Percentiles rank a stretch among this genome's conserved stretches.
Evolutionary conservation across 2,797 vertebrate genomes (phyloP).

Genomic region (Gadopsis bispinosus): DNA sequence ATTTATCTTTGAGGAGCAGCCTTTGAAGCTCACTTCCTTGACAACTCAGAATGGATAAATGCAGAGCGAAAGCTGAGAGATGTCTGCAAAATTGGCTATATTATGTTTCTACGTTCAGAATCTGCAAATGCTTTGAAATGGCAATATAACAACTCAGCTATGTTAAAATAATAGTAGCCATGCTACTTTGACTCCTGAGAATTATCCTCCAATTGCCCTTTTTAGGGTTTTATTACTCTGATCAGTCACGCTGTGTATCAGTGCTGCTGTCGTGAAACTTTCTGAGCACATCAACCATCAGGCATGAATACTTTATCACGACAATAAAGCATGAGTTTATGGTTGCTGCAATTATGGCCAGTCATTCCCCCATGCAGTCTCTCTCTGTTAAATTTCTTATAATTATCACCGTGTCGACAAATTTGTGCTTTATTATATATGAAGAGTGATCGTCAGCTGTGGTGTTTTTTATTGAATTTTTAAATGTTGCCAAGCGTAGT

Average conservation of each 20-base stretch:
- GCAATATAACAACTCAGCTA: slow-evolving; percentile 4
- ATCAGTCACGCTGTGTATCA: slow-evolving; percentile 67
- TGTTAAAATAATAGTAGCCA: slow-evolving; percentile 33
- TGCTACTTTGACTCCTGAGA: slow-evolving; percentile 42
- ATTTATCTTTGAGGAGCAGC: slow-evolving; percentile 7
- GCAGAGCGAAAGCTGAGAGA: neutral
- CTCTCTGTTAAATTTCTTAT: slow-evolving; percentile 65
- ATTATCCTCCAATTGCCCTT: slow-evolving; percentile 70
- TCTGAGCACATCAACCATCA: slow-evolving; percentile 73
- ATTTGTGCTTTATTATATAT: slow-evolving; percentile 77
- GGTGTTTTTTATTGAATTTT: slow-evolving; percentile 71
- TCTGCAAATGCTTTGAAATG: slow-evolving; percentile 11
- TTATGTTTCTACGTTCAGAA: slow-evolving; percentile 12
- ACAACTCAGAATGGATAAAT: slow-evolving; percentile 19
- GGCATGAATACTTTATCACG: slow-evolving; percentile 85
- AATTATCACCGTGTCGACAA: slow-evolving; percentile 78
- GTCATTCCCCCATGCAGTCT: slow-evolving; percentile 67
- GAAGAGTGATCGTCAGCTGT: slow-evolving; percentile 62
- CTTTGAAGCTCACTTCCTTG: neutral
- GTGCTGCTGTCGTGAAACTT: slow-evolving; percentile 69
- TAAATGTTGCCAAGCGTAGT: slow-evolving; percentile 43
- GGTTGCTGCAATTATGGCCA: slow-evolving; percentile 74
- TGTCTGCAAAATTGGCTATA: slow-evolving; percentile 22
- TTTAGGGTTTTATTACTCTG: slow-evolving; percentile 72
- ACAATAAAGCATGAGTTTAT: slow-evolving; percentile 83